Conservation (phyloP, 2,797 vertebrate genomes). For the Amblyopsis hoosieri region DNA sequence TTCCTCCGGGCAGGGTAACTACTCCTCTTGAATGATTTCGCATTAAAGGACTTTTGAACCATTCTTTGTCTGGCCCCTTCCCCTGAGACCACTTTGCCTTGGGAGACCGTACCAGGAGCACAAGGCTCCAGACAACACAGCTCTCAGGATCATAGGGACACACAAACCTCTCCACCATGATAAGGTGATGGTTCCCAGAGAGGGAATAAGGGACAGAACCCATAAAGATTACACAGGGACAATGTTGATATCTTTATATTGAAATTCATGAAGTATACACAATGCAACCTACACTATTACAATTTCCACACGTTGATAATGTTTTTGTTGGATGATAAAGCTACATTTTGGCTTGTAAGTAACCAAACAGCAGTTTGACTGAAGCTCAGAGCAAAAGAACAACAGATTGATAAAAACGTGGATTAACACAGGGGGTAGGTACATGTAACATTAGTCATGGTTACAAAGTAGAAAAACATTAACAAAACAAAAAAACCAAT, state of each 20-base stretch:
- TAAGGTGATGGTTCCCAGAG: no score
- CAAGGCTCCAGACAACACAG: no score
- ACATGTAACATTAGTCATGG: slow-evolving; percentile 85
- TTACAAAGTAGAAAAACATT: slow-evolving; percentile 82
- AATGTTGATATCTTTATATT: slow-evolving; percentile 86
- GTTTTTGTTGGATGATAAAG: slow-evolving; percentile 78
- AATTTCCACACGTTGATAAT: slow-evolving; percentile 88
- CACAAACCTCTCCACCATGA: no score
- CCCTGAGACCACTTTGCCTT: no score
- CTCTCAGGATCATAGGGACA: no score
- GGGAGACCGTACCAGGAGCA: no score
- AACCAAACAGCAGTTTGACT: slow-evolving; percentile 83
- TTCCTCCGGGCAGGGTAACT: no score
- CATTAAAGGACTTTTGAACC: no score
- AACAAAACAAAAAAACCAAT: slow-evolving; percentile 75
- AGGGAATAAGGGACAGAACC: no score
- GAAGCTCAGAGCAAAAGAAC: slow-evolving; percentile 71
- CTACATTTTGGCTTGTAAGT: slow-evolving; percentile 87
- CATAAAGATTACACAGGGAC: slow-evolving; percentile 7
- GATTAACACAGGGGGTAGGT: slow-evolving; percentile 74
- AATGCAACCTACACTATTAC: slow-evolving; percentile 92
- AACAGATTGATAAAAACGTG: slow-evolving; percentile 44
- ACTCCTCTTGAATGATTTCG: no score
- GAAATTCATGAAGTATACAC: slow-evolving; percentile 92
- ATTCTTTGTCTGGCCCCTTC: no score